These are phyloP conservation scores for Pygmarrhopalites habei DNA, from an alignment of 1,140 invertebrate genomes.

Conservation along the genomic window DNA sequence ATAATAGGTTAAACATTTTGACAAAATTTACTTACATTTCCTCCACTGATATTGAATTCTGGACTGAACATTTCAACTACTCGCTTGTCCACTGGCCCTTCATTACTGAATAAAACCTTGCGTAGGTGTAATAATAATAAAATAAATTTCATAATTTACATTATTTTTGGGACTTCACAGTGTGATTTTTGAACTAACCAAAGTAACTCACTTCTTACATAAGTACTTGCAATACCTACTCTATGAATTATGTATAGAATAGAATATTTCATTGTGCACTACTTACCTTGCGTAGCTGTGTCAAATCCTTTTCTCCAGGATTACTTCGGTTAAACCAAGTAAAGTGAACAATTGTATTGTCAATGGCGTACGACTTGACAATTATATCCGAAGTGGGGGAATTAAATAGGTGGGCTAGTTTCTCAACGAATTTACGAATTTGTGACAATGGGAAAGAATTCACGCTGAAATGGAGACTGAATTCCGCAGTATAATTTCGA, in stretches of 20 bases:
- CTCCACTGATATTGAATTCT: conserved; percentile 68
- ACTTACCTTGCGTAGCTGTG: too few relatives aligned
- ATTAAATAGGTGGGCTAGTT: conserved; percentile 51
- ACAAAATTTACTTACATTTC: too few relatives aligned
- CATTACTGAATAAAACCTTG: conserved; percentile 50
- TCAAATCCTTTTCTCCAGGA: conserved; percentile 65
- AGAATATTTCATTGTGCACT: too few relatives aligned
- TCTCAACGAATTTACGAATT: conserved; percentile 39
- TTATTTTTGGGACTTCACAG: too few relatives aligned
- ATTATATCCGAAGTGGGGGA: conserved; percentile 11
- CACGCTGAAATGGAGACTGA: conserved; percentile 29
- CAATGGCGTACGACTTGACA: conserved; percentile 10
- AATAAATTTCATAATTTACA: too few relatives aligned
- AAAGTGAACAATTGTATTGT: conserved; percentile 45
- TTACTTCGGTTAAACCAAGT: conserved; percentile 70
- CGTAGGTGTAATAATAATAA: conserved; percentile 49
- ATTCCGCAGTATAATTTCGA: conserved; percentile 16
- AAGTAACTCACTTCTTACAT: too few relatives aligned
- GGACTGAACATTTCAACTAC: conserved; percentile 65
- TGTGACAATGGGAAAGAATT: conserved; percentile 17
- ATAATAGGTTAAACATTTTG: too few relatives aligned
- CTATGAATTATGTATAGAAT: too few relatives aligned
- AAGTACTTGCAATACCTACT: too few relatives aligned
- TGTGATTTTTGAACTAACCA: too few relatives aligned
- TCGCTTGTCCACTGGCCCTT: conserved; percentile 49